These are phyloP conservation scores for Masticophis lateralis DNA, from an alignment of 2,797 vertebrate species.

Conservation along the genomic window DNA sequence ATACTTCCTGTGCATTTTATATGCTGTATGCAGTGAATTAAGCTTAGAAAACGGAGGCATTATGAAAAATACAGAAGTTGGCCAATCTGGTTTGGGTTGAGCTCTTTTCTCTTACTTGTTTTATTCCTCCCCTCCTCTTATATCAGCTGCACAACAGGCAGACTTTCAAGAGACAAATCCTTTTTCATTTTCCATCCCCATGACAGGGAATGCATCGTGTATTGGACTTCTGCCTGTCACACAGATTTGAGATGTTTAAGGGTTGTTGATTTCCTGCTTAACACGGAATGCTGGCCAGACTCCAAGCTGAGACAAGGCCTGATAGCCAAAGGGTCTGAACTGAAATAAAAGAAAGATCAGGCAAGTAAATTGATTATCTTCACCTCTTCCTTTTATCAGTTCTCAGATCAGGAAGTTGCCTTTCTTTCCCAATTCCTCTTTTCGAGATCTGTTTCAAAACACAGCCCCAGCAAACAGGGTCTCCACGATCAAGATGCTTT, in stretches of 20 bases:
- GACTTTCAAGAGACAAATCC: neutral
- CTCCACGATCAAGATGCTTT: conserved; percentile 12
- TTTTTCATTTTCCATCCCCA: neutral
- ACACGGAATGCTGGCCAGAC: neutral
- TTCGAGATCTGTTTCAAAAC: conserved; percentile 3
- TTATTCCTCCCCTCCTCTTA: neutral
- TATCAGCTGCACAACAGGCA: neutral
- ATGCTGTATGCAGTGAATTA: neutral
- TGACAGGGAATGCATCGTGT: neutral
- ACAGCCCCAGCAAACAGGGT: conserved; percentile 4
- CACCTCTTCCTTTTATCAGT: neutral
- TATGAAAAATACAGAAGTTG: neutral
- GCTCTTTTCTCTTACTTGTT: neutral
- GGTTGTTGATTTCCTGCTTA: neutral
- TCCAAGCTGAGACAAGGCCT: neutral
- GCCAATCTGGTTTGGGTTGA: neutral
- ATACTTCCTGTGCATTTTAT: neutral
- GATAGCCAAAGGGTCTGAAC: neutral
- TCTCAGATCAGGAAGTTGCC: conserved; percentile 17
- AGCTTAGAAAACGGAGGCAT: neutral
- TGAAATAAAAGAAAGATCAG: conserved; percentile 5
- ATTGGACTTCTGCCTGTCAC: neutral
- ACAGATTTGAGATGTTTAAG: neutral
- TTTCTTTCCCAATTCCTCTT: neutral
- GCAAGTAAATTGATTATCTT: neutral